phyloP scores from a whole-genome alignment of 1,140 invertebrate genomes.

The Drosophila bocqueti region DNA sequence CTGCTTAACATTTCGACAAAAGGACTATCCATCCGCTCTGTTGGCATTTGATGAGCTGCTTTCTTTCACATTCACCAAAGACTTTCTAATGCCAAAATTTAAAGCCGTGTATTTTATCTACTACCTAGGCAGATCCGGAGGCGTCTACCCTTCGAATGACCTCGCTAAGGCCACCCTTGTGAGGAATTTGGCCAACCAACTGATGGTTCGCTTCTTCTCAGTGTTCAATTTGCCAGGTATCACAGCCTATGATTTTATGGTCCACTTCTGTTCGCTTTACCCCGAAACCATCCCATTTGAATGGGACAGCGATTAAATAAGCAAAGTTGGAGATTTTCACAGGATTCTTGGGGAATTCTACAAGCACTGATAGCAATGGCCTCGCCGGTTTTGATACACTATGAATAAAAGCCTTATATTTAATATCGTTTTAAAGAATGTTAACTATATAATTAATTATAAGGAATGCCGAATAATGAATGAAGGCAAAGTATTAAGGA shows the following conservation, averaged over 20 bases:
- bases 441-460: not conserved
- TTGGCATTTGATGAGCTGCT: not conserved
- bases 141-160: not conserved
- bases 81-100: not conserved
- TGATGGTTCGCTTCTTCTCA: slow-evolving; percentile 12
- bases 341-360: not conserved
- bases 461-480: not conserved
- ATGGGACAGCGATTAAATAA: not conserved
- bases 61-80: not conserved
- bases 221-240: slow-evolving; percentile 6
- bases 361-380: not conserved
- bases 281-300: not conserved
- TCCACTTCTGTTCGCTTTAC: slow-evolving; percentile 9
- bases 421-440: not conserved
- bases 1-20: too few species aligned
- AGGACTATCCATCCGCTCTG: not conserved
- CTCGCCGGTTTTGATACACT: not conserved
- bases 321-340: not conserved
- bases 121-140: not conserved
- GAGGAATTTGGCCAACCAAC: not conserved
- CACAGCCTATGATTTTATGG: slow-evolving; percentile 27
- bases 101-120: not conserved
- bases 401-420: not conserved
- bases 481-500: too few species aligned
- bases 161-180: not conserved